Conservation (phyloP, 2,888 invertebrate species). For the Mesorhabditis sp. region DNA sequence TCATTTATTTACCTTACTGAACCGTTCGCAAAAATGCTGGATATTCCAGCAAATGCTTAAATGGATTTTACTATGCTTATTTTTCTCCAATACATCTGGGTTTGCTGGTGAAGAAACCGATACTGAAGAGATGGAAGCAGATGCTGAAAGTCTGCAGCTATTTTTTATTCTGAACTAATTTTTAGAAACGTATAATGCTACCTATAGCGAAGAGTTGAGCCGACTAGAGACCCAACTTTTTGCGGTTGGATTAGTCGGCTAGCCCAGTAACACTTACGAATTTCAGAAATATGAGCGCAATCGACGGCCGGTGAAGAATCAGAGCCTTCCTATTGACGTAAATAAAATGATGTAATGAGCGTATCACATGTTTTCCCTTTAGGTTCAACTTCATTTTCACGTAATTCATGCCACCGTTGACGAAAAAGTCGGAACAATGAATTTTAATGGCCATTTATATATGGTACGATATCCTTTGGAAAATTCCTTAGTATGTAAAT, state of each 20-base stretch:
- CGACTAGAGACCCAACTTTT: neutral
- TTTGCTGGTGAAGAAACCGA: neutral
- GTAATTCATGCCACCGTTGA: conserved; percentile 48
- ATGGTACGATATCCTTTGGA: conserved; percentile 29
- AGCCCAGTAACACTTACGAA: neutral
- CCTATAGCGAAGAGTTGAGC: neutral
- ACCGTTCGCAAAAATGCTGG: too few relatives aligned
- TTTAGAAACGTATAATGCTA: neutral
- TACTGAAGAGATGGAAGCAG: neutral
- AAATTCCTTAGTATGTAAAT: neutral
- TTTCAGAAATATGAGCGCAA: neutral
- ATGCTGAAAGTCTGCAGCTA: neutral
- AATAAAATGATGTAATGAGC: neutral
- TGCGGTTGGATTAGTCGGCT: neutral
- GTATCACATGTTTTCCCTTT: neutral
- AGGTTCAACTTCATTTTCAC: conserved; percentile 40
- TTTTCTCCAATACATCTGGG: too few relatives aligned
- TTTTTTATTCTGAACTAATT: neutral
- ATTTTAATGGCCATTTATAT: conserved; percentile 51
- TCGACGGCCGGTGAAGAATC: neutral
- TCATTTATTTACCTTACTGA: too few relatives aligned
- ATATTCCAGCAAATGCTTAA: too few relatives aligned
- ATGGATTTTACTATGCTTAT: too few relatives aligned
- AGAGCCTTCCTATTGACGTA: neutral
- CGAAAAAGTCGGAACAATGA: conserved; percentile 45